Evolutionary conservation across 2,113 vertebrate genomes (phyloP).

Genomic region (Drymodes brunneopygia): DNA sequence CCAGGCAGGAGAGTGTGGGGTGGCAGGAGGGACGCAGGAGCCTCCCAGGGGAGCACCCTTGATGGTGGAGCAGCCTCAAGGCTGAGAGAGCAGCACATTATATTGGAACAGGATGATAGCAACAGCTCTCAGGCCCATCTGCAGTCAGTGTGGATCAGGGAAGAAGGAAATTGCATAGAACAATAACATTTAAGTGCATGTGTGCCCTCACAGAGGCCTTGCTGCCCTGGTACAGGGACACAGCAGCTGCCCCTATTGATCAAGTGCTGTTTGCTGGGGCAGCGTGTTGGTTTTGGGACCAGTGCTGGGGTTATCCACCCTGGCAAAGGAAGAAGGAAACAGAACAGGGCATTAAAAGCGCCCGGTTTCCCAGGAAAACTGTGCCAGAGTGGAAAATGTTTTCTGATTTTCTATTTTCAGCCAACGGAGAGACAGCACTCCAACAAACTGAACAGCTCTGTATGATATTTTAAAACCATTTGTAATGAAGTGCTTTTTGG

Average conservation of each 20-base stretch:
- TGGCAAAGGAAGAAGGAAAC: background rate
- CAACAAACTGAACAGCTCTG: background rate
- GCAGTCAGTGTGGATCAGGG: background rate
- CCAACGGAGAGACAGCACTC: background rate
- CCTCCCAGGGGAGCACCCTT: background rate
- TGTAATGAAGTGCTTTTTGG: constrained; percentile 8
- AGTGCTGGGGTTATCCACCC: background rate
- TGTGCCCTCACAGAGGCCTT: accelerated
- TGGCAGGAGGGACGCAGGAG: background rate
- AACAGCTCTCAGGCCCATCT: background rate
- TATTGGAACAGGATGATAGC: background rate
- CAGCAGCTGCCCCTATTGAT: background rate
- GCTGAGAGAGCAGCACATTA: background rate
- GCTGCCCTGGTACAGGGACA: background rate
- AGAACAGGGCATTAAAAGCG: background rate
- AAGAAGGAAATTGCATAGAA: background rate
- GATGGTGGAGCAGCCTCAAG: background rate
- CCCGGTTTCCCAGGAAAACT: background rate
- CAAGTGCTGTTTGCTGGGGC: background rate
- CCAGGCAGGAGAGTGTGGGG: background rate
- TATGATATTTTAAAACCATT: background rate
- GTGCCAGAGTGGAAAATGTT: background rate
- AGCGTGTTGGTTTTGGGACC: background rate
- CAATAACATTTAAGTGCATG: accelerated
- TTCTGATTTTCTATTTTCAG: background rate